These are phyloP conservation scores for Malurus melanocephalus DNA, from an alignment of 2,113 vertebrate genomes.

Conservation along the genomic window DNA sequence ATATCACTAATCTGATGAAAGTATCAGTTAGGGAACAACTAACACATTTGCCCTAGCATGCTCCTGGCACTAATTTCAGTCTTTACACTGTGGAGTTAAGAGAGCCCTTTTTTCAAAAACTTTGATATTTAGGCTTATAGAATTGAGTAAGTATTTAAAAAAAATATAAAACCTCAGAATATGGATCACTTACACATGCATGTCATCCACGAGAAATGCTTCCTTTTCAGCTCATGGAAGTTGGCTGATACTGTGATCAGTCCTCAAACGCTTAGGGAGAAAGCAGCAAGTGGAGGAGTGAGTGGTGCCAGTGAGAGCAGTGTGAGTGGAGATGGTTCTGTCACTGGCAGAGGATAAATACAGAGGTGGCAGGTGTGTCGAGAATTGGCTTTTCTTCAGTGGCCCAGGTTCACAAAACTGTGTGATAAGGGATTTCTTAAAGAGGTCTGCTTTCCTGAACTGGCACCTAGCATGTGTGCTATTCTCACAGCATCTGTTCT, in stretches of 20 bases:
- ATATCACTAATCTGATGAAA: neutral
- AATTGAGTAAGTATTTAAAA: neutral
- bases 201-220: neutral
- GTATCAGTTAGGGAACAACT: neutral
- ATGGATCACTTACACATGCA: accelerated
- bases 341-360: neutral
- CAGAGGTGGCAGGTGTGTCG: neutral
- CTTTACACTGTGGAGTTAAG: neutral
- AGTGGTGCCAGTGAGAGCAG: neutral
- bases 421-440: neutral
- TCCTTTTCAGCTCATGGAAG: neutral
- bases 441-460: neutral
- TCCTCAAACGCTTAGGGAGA: neutral
- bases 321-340: neutral
- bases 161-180: neutral
- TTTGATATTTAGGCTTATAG: neutral
- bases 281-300: neutral
- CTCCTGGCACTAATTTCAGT: neutral
- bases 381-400: neutral
- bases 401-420: neutral
- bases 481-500: neutral
- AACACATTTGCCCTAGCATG: neutral
- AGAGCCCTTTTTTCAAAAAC: neutral
- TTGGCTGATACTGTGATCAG: neutral
- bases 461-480: neutral